Conservation (phyloP, 2,797 vertebrate species). For the Lemur catta region DNA sequence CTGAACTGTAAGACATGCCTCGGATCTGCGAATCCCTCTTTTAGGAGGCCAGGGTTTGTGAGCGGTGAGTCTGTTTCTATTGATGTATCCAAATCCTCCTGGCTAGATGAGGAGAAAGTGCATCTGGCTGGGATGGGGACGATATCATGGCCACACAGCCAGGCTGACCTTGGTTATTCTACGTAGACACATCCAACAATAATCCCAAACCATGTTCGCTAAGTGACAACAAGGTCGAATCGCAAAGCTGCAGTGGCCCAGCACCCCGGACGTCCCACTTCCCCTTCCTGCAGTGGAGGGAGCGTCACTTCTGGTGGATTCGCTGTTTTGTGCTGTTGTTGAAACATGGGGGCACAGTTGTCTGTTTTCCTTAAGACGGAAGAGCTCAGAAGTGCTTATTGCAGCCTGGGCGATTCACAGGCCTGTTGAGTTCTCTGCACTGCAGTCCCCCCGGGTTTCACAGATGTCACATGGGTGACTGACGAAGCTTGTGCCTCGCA, state of each 20-base stretch:
- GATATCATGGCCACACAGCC: not conserved
- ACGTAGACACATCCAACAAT: not conserved
- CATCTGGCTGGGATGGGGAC: not conserved
- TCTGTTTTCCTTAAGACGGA: not conserved
- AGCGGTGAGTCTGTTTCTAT: not conserved
- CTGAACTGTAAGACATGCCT: not conserved
- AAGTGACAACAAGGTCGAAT: not conserved
- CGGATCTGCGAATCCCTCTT: not conserved
- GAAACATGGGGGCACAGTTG: not conserved
- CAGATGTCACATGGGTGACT: not conserved
- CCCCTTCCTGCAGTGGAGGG: not conserved
- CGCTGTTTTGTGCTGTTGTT: not conserved
- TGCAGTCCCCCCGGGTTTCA: not conserved
- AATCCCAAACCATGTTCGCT: not conserved
- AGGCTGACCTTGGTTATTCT: not conserved
- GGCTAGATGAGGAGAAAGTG: not conserved
- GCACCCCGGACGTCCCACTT: not conserved
- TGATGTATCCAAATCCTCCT: accelerated
- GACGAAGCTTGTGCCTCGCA: too few relatives aligned
- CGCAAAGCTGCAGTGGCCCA: not conserved
- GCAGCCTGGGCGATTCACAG: not conserved
- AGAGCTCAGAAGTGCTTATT: not conserved
- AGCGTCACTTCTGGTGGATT: not conserved
- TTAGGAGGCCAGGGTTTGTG: not conserved
- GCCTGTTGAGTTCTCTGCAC: not conserved